Evolutionary conservation across 2,113 vertebrate genomes (phyloP), one percentile per base, ranked within the genome.

Genomic region (Cranoglanis bouderius): DNA sequence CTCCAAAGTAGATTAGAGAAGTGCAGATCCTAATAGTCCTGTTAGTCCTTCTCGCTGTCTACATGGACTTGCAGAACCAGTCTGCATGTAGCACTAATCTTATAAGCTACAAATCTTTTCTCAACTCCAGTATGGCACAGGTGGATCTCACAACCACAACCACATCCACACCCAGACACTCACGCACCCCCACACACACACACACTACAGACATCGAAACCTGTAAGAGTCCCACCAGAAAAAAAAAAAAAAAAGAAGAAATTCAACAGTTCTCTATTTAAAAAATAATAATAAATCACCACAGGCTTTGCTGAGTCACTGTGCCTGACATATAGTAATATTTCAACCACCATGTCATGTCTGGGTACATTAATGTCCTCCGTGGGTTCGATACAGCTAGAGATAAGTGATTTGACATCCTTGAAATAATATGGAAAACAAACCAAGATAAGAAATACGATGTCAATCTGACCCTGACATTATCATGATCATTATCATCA

Each of bases 231-330:
- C n/a, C 43, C 43, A 57, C n/a, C 9, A 61, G 16, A 2, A 82
- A 57, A 4, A 1, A 3, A 55, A 12, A 13, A 14, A 29, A 6
- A 0, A 77, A 29, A 49, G 29, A 14, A 26, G 29, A 53, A 16
- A 80, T n/a, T n/a, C 77, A 80, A 80, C 77, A 80, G 46, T 29
- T 77, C 40, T 49, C 75, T 14, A 12, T 12, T 4, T n/a, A 13
- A n/a, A 65, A n/a, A 65, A 49, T 19, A 77, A 53, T 59, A 43
- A 49, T 43, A 18, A 57, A 38, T 35, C 81, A 43, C 21, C 35
- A 83, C 78, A 70, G 63, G 87, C 63, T 82, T 38, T 75, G 87
- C 81, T 88, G 87, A 88, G 87, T 88, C 87, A 88, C 67, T 49
- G 35, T 61, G 72, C 57, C 38, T 26, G 75, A 88, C 81, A 88